Percentiles rank a stretch among this genome's conserved stretches.
Conservation (phyloP, 1,140 invertebrate genomes). For the Vanessa tameamea region DNA sequence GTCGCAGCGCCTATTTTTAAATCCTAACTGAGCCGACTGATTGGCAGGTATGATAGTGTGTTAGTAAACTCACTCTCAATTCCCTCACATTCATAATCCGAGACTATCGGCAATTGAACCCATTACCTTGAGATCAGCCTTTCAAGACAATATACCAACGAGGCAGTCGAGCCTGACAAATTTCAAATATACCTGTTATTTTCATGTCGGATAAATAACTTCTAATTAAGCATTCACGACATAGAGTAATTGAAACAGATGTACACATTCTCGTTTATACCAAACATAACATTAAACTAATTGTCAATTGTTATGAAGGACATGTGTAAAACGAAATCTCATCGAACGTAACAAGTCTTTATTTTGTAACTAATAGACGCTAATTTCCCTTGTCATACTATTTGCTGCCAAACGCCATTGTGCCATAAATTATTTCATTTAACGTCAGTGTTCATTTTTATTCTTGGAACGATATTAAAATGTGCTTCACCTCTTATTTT, state of each 20-base stretch:
- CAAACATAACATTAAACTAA: not conserved
- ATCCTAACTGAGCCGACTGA: no score
- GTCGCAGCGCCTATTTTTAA: no score
- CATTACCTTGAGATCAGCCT: no score
- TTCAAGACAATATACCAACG: no score
- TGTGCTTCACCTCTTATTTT: constrained; percentile 3
- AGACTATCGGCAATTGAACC: no score
- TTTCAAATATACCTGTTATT: no score
- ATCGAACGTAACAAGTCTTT: not conserved
- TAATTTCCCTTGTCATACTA: not conserved
- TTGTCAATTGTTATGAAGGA: not conserved
- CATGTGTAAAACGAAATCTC: not conserved
- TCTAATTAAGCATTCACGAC: constrained; percentile 23
- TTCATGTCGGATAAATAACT: not conserved
- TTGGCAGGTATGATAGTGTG: no score
- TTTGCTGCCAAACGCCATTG: not conserved
- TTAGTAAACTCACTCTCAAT: no score
- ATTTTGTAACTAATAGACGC: not conserved
- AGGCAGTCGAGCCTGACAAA: no score
- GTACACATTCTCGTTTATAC: not conserved
- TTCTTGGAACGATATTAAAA: constrained; percentile 7
- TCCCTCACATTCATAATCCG: no score
- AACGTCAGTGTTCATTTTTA: constrained; percentile 4
- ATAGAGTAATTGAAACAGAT: not conserved
- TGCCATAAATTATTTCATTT: constrained; percentile 8